Evolutionary conservation across 2,113 vertebrate species (phyloP), one percentile per base, ranked within the genome.

Genomic region (Jaculus jaculus): DNA sequence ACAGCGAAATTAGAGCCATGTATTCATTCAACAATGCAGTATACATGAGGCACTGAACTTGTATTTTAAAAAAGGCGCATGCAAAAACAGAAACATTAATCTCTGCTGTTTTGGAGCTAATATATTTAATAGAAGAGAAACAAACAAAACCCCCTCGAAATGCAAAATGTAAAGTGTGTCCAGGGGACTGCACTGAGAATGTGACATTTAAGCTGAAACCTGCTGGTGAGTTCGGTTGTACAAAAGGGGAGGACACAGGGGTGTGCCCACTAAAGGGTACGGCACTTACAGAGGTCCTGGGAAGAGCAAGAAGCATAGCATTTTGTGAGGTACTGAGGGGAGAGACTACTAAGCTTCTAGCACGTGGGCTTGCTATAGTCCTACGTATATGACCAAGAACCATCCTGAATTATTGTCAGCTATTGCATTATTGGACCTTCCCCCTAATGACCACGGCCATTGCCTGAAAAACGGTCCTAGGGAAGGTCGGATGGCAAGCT

Each of bases 1-100:
- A 60, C 61, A 84, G 84, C 79, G 88, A 72, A 90, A 68, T 42
- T 37, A 73, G 63, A 93, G 84, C 39, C 32, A 32, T 23, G 77
- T 23, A 47, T 32, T 32, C 30, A 86, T 58, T 78, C 84, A 87
- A 68, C 37, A 88, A 84, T 75, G 77, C 82, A 66, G 51, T 81
- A 72, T 12, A 42, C 28, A 58, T n/a, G 23, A 66, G 42, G 54
- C 12, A 72, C 18, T 78, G 3, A 79, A 42, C 58, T 63, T 54
- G 4, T 18, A 65, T 1, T 23, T 51, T n/a, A 75, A 84, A 89
- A 72, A 77, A 51, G 66, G 28, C n/a, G 32, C 28, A 28, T 5
- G 30, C 32, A 86, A 81, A 83, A 65, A 6, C 16, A 51, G n/a
- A n/a, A 17, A 37, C 73, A 39, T 60, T 71, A 72, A 77, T 58